Base-by-base conservation (phyloP, 2,888 invertebrate genomes). In the Pheosia tremula region DNA sequence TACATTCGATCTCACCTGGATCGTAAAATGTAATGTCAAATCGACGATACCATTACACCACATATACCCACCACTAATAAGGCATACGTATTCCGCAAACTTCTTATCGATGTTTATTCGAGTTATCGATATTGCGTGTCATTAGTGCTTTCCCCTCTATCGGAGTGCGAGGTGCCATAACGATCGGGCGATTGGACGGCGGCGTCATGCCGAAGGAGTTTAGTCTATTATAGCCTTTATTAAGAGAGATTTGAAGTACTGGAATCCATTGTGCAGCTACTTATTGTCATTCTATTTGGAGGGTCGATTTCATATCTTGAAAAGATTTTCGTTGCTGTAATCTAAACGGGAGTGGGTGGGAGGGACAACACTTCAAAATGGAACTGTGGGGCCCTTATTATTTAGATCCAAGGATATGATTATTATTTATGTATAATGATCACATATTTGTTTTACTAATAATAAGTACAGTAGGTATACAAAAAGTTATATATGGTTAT, bases 81-180 rank as follows among this genome's bases (percentile, higher is more conserved):
- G 3, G 36, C 36, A 41, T 13, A 57, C 61, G 47, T 45, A 39
- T 58, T 64, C 57, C 49, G 39, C 55, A 64, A 71, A 64, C 62
- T 37, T 37, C 59, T 64, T 67, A 75, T 67, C 61, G 56, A 67
- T 72, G 61, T 69, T 67, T 64, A 63, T 73, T 64, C 66, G 49
- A 64, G 69, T 65, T 65, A 75, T 69, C 73, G 69, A 75, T 64
- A 62, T 56, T 45, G 36, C 39, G 62, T 63, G 43, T 53, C 61
- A 60, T 69, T 60, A 60, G 45, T 56, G 59, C 8, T 59, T 52
- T 61, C 62, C 55, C 58, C 56, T 60, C 53, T 60, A 54, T 41
- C 56, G 36, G 24, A 11, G 45, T 13, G 45, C 9, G 56, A 24
- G 24, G 13, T 55, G 39, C 39, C 39, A 38, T 45, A 45, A 45